Evolutionary conservation across 2,113 vertebrate genomes (phyloP).

Genomic region (Ellobius talpinus): DNA sequence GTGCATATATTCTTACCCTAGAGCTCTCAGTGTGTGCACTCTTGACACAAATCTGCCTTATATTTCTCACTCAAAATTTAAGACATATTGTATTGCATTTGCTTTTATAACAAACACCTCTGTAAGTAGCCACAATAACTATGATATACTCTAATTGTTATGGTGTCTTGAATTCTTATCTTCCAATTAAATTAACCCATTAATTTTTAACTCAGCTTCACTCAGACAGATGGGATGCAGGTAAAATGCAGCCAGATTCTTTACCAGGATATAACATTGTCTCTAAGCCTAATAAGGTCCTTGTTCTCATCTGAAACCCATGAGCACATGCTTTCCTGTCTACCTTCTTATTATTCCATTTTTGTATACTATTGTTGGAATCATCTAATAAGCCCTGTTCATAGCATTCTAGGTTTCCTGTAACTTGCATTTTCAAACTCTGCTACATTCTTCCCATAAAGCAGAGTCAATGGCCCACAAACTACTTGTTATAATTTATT

Average conservation of each 20-base stretch:
- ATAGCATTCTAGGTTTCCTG: background rate
- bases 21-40: accelerated
- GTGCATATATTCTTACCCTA: background rate
- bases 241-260: background rate
- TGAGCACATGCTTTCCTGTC: background rate
- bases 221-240: background rate
- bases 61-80: background rate
- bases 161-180: background rate
- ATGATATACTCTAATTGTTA: background rate
- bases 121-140: background rate
- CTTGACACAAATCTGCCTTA: background rate
- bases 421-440: background rate
- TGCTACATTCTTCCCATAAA: background rate
- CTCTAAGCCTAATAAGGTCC: background rate
- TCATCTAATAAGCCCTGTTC: background rate
- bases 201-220: background rate
- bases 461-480: background rate
- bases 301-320: background rate
- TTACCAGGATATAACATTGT: too few species aligned
- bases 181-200: background rate
- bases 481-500: background rate
- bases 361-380: background rate
- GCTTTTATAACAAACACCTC: background rate
- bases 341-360: background rate
- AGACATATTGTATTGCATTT: background rate